These are phyloP conservation scores for Hoplias malabaricus DNA, from an alignment of 2,113 vertebrate species.

Conservation along the genomic window DNA sequence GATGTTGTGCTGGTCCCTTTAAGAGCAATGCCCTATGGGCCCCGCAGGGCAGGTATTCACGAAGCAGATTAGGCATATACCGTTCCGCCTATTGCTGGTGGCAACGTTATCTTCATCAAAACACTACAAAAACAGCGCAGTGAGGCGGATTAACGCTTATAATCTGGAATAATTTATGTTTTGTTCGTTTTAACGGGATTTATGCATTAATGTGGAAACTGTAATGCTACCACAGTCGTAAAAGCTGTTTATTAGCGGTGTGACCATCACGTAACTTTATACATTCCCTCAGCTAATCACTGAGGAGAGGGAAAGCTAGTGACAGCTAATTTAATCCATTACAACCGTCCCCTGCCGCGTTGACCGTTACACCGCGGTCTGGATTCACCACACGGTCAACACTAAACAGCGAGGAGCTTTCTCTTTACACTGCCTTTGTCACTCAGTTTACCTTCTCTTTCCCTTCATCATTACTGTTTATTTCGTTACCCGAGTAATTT, in stretches of 20 bases:
- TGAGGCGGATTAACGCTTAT: neutral
- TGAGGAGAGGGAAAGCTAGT: too few relatives aligned
- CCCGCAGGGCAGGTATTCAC: neutral
- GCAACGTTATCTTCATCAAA: neutral
- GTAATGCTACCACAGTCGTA: too few relatives aligned
- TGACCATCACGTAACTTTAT: too few relatives aligned
- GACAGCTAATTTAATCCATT: too few relatives aligned
- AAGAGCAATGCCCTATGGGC: conserved; percentile 27
- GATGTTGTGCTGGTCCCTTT: conserved; percentile 36
- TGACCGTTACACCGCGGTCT: neutral
- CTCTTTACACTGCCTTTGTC: neutral
- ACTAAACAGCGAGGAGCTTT: neutral
- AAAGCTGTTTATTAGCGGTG: too few relatives aligned
- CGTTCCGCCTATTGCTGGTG: neutral
- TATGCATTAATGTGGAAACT: too few relatives aligned
- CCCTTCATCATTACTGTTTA: neutral
- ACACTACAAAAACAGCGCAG: too few relatives aligned
- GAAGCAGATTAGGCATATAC: neutral
- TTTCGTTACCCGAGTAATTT: neutral
- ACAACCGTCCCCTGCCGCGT: too few relatives aligned
- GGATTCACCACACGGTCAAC: neutral
- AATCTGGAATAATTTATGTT: too few relatives aligned
- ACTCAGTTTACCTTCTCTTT: neutral
- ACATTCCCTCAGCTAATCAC: too few relatives aligned
- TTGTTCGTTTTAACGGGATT: too few relatives aligned